Evolutionary conservation across 2,888 invertebrate genomes (phyloP), one percentile per base, ranked within the genome.

Genomic region (Philonicus albiceps): DNA sequence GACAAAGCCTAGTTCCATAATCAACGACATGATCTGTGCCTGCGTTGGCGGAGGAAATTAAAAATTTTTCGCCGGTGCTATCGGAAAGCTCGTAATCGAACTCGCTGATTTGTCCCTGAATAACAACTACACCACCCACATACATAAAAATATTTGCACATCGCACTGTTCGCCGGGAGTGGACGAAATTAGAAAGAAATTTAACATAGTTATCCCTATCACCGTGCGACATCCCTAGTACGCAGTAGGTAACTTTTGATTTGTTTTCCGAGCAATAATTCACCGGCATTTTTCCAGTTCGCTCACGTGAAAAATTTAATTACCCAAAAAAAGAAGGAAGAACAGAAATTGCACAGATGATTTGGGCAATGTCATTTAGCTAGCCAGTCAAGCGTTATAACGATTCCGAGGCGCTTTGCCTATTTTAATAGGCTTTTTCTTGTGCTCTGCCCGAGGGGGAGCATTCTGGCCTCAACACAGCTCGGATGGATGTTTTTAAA

Each of bases 281-380:
- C 19, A 27, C 37, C 49, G 43, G 78, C 78, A 40, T 49, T 78
- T 78, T 75, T 78, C 43, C 30, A 19, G 13, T 78, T 27, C 40
- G 27, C 43, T 78, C 78, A 78, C 40, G 78, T 49, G 78, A 22
- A 78, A 78, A 40, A 78, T 78, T 78, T 78, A 78, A 78, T 78
- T 78, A 78, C 55, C 55, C 22, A 55, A 55, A 55, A 55, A 30
- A 78, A 73, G 16, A n/a, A 34, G 73, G 73, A 73, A 73, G 30
- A 73, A 73, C 16, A 73, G 72, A 73, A 78, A 78, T 43, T n/a
- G 78, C 78, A 43, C 40, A 13, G 75, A 78, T 43, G 43, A 78
- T 78, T 22, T 43, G 22, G 43, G 78, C 40, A 43, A 78, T 78
- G 78, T 78, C 43, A 78, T 78, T 75, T 78, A 27, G 43, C 27